phyloP scores from a whole-genome alignment of 2,888 invertebrate species.

The Rotaria macrura region DNA sequence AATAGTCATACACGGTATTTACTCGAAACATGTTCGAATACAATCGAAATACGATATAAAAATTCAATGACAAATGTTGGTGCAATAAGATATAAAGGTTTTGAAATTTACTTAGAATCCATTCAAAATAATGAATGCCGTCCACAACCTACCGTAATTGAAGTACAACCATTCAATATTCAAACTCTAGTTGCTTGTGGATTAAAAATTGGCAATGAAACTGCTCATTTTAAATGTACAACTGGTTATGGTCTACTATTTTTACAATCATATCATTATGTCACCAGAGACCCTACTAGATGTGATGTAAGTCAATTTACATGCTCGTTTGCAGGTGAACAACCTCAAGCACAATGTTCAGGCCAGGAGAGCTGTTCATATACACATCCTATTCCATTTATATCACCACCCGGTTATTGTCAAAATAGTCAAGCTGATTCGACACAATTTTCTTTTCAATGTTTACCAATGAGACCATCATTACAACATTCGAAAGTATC shows the following conservation, averaged over 20 bases:
- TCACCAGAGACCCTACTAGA: neutral
- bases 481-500: neutral
- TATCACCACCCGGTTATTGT: neutral
- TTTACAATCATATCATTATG: neutral
- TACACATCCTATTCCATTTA: neutral
- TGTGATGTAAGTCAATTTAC: neutral
- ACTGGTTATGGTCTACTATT: neutral
- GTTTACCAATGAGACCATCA: conserved; percentile 8
- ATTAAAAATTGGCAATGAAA: neutral
- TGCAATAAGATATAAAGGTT: neutral
- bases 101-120: neutral
- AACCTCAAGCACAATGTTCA: neutral
- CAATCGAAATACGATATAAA: neutral
- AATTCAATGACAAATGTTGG: neutral
- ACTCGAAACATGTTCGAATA: neutral
- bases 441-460: neutral
- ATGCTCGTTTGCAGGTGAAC: neutral
- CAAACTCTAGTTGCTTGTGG: neutral
- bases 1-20: conserved; percentile 1
- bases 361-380: neutral
- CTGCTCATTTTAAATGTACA: neutral
- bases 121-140: neutral
- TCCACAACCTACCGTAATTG: neutral
- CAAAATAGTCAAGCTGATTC: neutral
- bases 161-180: neutral